Conservation (phyloP, 2,888 invertebrate species). For the Ormyrus labotus region DNA sequence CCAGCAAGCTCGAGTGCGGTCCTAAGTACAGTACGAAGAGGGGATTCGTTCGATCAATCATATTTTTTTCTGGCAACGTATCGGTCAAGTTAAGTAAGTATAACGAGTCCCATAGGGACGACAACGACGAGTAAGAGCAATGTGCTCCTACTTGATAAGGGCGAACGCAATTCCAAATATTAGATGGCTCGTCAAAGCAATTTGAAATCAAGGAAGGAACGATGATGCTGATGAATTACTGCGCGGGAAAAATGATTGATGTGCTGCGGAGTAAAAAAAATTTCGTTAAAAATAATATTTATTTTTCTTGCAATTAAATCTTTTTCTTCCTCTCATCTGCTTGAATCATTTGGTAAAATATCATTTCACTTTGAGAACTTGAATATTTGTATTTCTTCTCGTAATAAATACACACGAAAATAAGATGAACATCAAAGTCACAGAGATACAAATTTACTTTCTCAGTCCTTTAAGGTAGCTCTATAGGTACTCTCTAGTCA, state of each 20-base stretch:
- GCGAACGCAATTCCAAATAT: constrained; percentile 37
- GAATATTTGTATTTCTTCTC: too few species aligned
- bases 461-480: too few species aligned
- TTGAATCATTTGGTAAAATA: not conserved
- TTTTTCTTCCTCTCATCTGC: not conserved
- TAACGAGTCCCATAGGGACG: constrained; percentile 51
- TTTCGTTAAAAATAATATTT: too few species aligned
- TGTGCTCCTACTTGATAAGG: constrained; percentile 31
- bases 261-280: not conserved
- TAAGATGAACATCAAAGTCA: too few species aligned
- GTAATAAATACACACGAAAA: too few species aligned
- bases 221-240: constrained; percentile 34
- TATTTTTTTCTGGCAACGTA: constrained; percentile 62
- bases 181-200: constrained; percentile 48
- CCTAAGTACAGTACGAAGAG: not conserved
- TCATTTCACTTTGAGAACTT: too few species aligned
- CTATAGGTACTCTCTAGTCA: too few species aligned
- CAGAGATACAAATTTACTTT: too few species aligned
- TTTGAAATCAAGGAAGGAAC: constrained; percentile 42
- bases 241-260: constrained; percentile 24
- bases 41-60: constrained; percentile 59
- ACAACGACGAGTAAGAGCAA: constrained; percentile 29
- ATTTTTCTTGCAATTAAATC: too few species aligned
- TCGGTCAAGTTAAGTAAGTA: constrained; percentile 61
- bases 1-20: too few species aligned